A percentile compares a stretch with the other conserved stretches of the same genome.
phyloP scores from a whole-genome alignment of 2,888 invertebrate species.

The Agriotes lineatus region DNA sequence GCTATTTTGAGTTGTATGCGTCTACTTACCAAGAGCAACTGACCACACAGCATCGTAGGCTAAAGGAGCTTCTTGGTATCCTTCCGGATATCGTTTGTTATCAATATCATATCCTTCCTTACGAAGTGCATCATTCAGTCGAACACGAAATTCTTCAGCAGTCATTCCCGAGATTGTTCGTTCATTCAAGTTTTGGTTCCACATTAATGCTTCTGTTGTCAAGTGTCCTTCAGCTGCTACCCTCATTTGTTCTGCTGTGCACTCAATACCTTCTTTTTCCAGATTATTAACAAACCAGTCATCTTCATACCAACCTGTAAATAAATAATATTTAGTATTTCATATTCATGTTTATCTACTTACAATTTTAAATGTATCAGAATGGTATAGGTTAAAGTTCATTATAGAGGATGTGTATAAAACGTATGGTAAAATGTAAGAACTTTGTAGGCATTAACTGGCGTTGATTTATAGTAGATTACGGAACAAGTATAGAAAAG shows the following conservation, averaged over 20 bases:
- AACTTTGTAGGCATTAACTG: too few species aligned
- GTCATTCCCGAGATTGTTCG: constrained; percentile 97
- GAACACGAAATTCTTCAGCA: constrained; percentile 88
- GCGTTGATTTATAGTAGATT: too few species aligned
- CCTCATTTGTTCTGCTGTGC: constrained; percentile 93
- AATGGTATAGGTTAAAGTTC: too few species aligned
- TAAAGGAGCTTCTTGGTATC: constrained; percentile 97
- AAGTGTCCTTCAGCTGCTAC: constrained; percentile 96
- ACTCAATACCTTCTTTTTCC: constrained; percentile 89
- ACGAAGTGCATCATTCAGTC: constrained; percentile 85
- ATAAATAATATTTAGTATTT: too few species aligned
- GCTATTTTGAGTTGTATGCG: background rate
- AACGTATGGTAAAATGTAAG: too few species aligned
- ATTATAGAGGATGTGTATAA: too few species aligned
- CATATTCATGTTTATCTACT: too few species aligned
- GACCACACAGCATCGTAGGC: constrained; percentile 99
- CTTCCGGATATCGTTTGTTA: constrained; percentile 89
- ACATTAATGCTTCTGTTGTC: constrained; percentile 98
- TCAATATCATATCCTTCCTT: constrained; percentile 88
- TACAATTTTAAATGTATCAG: too few species aligned
- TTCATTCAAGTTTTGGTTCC: constrained; percentile 93
- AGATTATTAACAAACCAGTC: constrained; percentile 96
- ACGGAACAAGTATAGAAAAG: too few species aligned
- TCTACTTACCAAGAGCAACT: constrained; percentile 84
- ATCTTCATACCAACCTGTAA: constrained; percentile 96